Conservation (phyloP, 2,113 vertebrate genomes). For the Chascanopsetta lugubris region DNA sequence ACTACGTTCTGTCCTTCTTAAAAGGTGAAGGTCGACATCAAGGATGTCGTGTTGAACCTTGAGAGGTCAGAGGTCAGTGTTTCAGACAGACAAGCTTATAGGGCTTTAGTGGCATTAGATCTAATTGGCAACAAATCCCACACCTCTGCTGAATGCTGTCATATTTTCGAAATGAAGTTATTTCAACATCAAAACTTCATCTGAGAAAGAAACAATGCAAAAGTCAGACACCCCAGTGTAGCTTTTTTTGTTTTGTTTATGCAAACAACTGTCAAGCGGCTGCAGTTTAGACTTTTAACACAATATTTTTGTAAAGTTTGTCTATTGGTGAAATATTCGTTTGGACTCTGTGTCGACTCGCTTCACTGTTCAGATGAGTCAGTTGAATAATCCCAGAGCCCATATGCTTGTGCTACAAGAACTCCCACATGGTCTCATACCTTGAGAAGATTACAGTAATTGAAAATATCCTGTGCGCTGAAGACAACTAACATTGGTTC, state of each 20-base stretch:
- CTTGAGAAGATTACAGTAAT: slow-evolving; percentile 15
- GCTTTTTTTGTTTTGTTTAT: background rate
- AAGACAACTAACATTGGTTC: background rate
- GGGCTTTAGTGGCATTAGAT: slow-evolving; percentile 26
- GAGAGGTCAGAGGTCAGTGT: slow-evolving; percentile 33
- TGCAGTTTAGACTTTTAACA: no score
- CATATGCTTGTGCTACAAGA: background rate
- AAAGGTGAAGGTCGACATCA: background rate
- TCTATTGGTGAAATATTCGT: background rate
- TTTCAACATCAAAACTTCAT: background rate
- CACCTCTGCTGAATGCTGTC: background rate
- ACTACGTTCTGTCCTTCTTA: background rate
- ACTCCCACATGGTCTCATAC: background rate
- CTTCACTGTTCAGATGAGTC: background rate
- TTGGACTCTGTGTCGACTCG: background rate
- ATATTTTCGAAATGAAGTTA: background rate
- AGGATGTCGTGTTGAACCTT: background rate
- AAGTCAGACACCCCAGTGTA: background rate
- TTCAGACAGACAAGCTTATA: slow-evolving; percentile 37
- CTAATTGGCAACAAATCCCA: slow-evolving; percentile 23
- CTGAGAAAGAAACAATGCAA: background rate
- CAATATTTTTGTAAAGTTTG: background rate
- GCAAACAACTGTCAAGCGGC: background rate
- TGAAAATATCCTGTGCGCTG: background rate
- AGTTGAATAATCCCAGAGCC: background rate